A percentile compares a stretch with the other conserved stretches of the same genome.
These are phyloP conservation scores for Anabas testudineus DNA, from an alignment of 2,797 vertebrate genomes.

Conservation along the genomic window DNA sequence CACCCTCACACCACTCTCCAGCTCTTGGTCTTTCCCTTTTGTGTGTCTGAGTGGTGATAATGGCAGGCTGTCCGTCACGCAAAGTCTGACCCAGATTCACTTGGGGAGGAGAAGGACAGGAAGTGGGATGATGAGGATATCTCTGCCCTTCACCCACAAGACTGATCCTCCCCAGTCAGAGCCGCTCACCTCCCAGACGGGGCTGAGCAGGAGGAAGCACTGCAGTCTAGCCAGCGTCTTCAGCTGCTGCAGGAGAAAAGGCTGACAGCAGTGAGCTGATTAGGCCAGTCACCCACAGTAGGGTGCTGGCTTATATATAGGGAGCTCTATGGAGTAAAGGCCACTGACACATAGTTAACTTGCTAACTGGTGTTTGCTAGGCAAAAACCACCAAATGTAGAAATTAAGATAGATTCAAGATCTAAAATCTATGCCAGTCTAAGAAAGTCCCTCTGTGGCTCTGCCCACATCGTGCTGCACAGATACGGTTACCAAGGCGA, in stretches of 20 bases:
- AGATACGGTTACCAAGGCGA: constrained; percentile 59
- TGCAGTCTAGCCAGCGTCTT: constrained; percentile 10
- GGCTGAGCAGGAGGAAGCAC: constrained; percentile 22
- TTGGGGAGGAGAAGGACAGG: constrained; percentile 41
- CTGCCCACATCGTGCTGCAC: constrained; percentile 53
- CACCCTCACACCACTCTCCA: constrained; percentile 57
- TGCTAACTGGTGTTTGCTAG: constrained; percentile 40
- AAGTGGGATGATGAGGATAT: constrained; percentile 54
- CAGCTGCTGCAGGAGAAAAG: constrained; percentile 13
- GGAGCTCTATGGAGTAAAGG: constrained; percentile 33
- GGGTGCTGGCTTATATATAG: constrained; percentile 46
- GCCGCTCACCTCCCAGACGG: constrained; percentile 58
- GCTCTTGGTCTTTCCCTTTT: constrained; percentile 66
- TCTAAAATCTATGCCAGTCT: constrained; percentile 56
- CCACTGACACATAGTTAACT: constrained; percentile 47
- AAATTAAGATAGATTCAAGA: constrained; percentile 57
- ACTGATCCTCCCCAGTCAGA: constrained; percentile 77
- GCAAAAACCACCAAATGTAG: constrained; percentile 24
- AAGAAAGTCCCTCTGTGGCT: constrained; percentile 38
- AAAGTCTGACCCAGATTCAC: constrained; percentile 82
- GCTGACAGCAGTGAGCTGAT: constrained; percentile 51
- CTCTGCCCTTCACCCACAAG: constrained; percentile 82
- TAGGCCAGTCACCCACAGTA: constrained; percentile 38
- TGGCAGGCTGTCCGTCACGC: constrained; percentile 80
- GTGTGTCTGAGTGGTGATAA: constrained; percentile 77